Conservation (phyloP, 2,888 invertebrate genomes). For the Ecdyonurus torrentis region DNA sequence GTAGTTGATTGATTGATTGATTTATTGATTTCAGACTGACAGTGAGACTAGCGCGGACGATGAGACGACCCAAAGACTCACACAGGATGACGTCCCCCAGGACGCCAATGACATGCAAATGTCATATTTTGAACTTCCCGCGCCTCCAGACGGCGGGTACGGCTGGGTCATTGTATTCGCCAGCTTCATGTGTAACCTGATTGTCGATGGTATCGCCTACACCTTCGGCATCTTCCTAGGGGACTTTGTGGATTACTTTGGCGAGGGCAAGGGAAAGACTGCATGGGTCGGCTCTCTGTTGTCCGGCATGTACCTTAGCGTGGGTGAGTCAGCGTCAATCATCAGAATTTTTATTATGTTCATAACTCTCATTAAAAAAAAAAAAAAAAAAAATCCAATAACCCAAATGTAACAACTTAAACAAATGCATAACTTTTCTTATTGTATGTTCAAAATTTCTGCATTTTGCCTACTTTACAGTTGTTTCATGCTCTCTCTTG, state of each 20-base stretch:
- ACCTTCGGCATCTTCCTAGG: slow-evolving; percentile 88
- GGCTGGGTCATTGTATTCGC: slow-evolving; percentile 92
- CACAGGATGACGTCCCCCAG: slow-evolving; percentile 2
- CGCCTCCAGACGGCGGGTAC: slow-evolving; percentile 82
- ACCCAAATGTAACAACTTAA: no score
- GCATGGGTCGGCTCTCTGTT: slow-evolving; percentile 91
- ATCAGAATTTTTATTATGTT: no score
- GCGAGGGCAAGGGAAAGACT: slow-evolving; percentile 69
- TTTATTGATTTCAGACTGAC: background rate
- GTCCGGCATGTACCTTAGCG: slow-evolving; percentile 88
- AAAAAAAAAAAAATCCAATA: no score
- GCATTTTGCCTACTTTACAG: no score
- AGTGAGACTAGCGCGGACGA: background rate
- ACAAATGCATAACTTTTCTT: no score
- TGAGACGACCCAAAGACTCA: background rate
- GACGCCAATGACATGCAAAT: slow-evolving; percentile 1
- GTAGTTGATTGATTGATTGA: background rate
- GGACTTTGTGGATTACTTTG: slow-evolving; percentile 63
- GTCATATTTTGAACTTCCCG: slow-evolving; percentile 55
- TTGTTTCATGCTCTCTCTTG: no score
- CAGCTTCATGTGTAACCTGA: slow-evolving; percentile 94
- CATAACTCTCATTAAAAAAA: no score
- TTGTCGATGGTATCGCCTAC: slow-evolving; percentile 97
- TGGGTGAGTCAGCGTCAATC: no score
- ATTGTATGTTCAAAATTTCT: no score